Conservation (phyloP, 2,797 vertebrate genomes). For the Myripristis murdjan region DNA sequence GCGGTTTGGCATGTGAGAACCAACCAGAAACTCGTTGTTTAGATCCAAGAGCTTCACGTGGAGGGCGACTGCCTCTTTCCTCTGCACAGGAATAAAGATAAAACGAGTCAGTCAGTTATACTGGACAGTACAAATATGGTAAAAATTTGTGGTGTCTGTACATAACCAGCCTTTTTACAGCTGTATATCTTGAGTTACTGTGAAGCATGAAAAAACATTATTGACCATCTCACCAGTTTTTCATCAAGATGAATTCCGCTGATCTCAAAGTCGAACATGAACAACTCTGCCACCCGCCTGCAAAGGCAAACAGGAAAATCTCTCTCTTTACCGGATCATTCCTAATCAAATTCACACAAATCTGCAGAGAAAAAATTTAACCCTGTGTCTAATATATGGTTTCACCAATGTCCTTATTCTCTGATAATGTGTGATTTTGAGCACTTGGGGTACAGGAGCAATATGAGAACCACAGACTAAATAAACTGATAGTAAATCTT, state of each 20-base stretch:
- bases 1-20: slow-evolving; percentile 91
- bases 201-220: neutral
- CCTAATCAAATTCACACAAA: neutral
- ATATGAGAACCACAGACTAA: neutral
- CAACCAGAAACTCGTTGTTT: slow-evolving; percentile 91
- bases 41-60: slow-evolving; percentile 94
- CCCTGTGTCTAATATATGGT: neutral
- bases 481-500: slow-evolving; percentile 17
- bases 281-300: slow-evolving; percentile 96
- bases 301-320: slow-evolving; percentile 48
- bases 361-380: neutral
- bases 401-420: neutral
- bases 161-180: neutral
- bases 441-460: neutral
- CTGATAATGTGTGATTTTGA: neutral
- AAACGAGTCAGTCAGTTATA: neutral
- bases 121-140: neutral
- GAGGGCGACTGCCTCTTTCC: slow-evolving; percentile 91
- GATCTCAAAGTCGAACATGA: slow-evolving; percentile 99
- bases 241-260: slow-evolving; percentile 98
- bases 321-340: neutral
- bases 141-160: neutral
- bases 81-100: slow-evolving; percentile 79
- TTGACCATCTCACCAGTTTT: slow-evolving; percentile 88
- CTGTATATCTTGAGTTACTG: neutral